Conservation (phyloP, 2,888 invertebrate species). For the Torymus tubicola region DNA sequence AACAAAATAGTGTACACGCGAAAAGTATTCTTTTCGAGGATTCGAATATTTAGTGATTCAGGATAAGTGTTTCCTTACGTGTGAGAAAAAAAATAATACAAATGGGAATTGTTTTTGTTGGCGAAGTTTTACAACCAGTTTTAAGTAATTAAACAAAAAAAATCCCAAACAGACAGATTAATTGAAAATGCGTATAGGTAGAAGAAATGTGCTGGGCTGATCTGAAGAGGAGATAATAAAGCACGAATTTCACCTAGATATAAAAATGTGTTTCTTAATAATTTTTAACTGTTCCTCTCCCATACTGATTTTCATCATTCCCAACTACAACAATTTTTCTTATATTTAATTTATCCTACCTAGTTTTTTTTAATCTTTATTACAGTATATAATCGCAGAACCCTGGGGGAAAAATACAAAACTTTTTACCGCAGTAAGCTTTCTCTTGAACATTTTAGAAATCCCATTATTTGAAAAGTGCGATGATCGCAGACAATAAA, state of each 20-base stretch:
- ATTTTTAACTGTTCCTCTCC: neutral
- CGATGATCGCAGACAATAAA: no score
- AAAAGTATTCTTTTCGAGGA: slow-evolving; percentile 23
- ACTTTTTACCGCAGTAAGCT: no score
- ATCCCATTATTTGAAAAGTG: no score
- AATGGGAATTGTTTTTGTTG: slow-evolving; percentile 32
- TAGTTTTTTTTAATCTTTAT: no score
- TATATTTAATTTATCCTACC: no score
- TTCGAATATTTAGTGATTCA: slow-evolving; percentile 23
- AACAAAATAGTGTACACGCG: neutral
- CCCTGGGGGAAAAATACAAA: no score
- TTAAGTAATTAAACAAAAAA: slow-evolving; percentile 17
- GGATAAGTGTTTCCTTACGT: slow-evolving; percentile 11
- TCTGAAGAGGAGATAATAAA: slow-evolving; percentile 39
- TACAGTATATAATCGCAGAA: no score
- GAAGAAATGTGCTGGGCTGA: slow-evolving; percentile 36
- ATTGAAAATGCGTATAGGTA: slow-evolving; percentile 8
- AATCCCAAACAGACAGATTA: slow-evolving; percentile 29
- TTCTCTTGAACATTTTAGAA: no score
- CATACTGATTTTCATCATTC: neutral
- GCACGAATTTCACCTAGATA: slow-evolving; percentile 46
- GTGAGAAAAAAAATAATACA: slow-evolving; percentile 10
- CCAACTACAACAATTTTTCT: neutral
- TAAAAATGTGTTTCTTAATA: neutral
- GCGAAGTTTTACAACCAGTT: slow-evolving; percentile 27